phyloP scores from a whole-genome alignment of 2,113 vertebrate species.

The Odocoileus virginianus region DNA sequence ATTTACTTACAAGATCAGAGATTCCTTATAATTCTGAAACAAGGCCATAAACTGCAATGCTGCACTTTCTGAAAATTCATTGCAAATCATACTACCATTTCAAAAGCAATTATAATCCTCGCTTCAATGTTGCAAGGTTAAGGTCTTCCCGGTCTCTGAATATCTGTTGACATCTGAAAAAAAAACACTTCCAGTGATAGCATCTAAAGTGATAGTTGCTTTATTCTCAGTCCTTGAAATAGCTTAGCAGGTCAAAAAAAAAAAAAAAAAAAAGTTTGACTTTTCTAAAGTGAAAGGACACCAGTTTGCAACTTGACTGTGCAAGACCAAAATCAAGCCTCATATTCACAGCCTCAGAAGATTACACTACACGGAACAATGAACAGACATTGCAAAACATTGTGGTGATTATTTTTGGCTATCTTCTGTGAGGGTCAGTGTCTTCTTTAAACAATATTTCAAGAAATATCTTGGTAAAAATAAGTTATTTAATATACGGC shows the following conservation, averaged over 20 bases:
- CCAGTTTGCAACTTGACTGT: slow-evolving; percentile 11
- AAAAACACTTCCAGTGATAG: slow-evolving; percentile 54
- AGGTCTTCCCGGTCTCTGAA: neutral
- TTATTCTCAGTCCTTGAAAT: slow-evolving; percentile 57
- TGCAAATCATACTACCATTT: neutral
- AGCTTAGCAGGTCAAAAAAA: slow-evolving; percentile 27
- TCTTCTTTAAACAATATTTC: neutral
- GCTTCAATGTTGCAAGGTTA: neutral
- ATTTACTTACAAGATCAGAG: neutral
- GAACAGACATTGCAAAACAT: neutral
- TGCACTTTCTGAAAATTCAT: neutral
- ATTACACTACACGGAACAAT: neutral
- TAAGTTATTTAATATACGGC: neutral
- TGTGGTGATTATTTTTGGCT: neutral
- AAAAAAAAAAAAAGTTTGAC: neutral
- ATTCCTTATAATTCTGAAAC: neutral
- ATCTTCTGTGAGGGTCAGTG: neutral
- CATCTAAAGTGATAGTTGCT: neutral
- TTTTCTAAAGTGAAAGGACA: slow-evolving; percentile 52
- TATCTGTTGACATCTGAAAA: neutral
- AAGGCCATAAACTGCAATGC: neutral
- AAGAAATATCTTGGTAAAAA: neutral
- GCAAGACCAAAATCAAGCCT: slow-evolving; percentile 55
- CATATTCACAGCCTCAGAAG: slow-evolving; percentile 53
- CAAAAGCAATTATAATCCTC: slow-evolving; percentile 50